A percentile compares a stretch with the other conserved stretches of the same genome.
phyloP scores from a whole-genome alignment of 2,797 vertebrate genomes.

The Ispidina picta region DNA sequence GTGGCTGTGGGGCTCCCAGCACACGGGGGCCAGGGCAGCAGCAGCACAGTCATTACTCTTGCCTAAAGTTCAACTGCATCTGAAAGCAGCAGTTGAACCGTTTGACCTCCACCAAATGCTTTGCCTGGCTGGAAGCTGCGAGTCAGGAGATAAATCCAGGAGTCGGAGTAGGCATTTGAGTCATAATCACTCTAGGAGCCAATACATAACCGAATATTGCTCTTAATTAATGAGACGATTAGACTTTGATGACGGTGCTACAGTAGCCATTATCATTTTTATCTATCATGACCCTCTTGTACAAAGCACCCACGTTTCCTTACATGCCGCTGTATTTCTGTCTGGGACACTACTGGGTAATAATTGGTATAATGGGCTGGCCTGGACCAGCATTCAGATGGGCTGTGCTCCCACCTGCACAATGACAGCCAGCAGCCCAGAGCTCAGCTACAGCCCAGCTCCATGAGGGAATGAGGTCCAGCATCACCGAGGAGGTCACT shows the following conservation, averaged over 20 bases:
- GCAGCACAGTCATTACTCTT: neutral
- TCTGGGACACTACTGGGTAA: slow-evolving; percentile 41
- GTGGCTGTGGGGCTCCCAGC: no score
- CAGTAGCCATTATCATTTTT: slow-evolving; percentile 48
- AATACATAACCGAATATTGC: slow-evolving; percentile 59
- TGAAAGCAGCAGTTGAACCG: slow-evolving; percentile 53
- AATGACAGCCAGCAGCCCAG: neutral
- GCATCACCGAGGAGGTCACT: neutral
- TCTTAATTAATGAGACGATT: slow-evolving; percentile 72
- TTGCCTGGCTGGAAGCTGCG: slow-evolving; percentile 19
- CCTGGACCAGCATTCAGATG: neutral
- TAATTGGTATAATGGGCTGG: slow-evolving; percentile 42
- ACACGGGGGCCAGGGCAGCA: neutral
- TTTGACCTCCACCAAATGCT: slow-evolving; percentile 60
- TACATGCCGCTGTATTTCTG: neutral
- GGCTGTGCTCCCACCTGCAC: neutral
- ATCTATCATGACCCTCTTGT: slow-evolving; percentile 45
- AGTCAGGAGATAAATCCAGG: slow-evolving; percentile 53
- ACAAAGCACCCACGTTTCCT: neutral
- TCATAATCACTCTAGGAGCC: slow-evolving; percentile 57
- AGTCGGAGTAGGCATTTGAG: slow-evolving; percentile 22
- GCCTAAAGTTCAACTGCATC: slow-evolving; percentile 40
- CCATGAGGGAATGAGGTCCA: neutral
- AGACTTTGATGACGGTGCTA: slow-evolving; percentile 65
- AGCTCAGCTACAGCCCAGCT: neutral